Evolutionary conservation across 2,797 vertebrate genomes (phyloP), one percentile per base, ranked within the genome.

Genomic region (Thalassophryne amazonica): DNA sequence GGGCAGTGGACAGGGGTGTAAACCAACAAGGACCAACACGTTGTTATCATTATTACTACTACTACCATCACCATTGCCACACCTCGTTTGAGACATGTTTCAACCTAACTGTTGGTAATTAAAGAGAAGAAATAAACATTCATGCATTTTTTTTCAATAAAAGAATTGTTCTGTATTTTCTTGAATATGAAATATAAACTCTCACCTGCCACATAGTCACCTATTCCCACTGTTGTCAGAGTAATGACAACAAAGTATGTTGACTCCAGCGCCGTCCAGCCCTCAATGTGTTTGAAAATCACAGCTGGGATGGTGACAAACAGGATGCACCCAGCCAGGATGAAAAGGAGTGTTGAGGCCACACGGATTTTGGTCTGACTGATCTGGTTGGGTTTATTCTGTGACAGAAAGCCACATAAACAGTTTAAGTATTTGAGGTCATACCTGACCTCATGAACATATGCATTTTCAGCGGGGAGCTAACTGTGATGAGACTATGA

Each of bases 241-340:
- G 95, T 95, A 73, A 97, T 92, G 30, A 98, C 95, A 19, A 97
- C 95, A 60, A 98, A 98, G 73, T 98, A 98, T 52, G 94, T 95
- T 5, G 95, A 93, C 29, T 98, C 95, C 77, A 98, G 78, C 10
- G 91, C 90, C 0, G 94, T 94, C 95, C 95, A 98, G 6, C 92
- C 94, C 69, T 98, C 95, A 0, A 96, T 97, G 78, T 95, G 81
- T 46, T 93, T 94, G 86, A 98, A 98, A 82, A 94, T 91, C 69
- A 97, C 88, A 0, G 94, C 94, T 3, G 95, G 95, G 55, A 98
- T 95, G 20, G 95, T 95, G 75, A 98, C 95, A 37, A 97, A 98
- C 47, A 97, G 86, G 25, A 96, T 75, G 72, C 93, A 98, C 69
- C 95, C 95, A 1, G 90, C 94, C 78, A 98, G 80, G 77, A 97